Percentiles rank a stretch among this genome's conserved stretches.
phyloP scores from a whole-genome alignment of 2,888 invertebrate genomes.

The Drosophila nr. medialis region DNA sequence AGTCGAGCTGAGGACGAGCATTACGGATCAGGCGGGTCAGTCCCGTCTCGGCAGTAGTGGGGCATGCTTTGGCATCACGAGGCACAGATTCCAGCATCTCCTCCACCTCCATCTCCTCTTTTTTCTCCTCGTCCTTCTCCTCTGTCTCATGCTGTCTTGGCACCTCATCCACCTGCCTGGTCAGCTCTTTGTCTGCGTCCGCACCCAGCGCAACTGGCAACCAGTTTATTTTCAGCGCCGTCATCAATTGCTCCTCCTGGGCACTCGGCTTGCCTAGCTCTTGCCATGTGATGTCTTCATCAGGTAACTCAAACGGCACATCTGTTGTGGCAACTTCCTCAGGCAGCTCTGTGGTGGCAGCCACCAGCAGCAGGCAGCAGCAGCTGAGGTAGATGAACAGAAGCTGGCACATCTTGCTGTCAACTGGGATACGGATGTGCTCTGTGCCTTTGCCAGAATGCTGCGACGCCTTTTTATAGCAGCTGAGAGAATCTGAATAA shows the following conservation, averaged over 20 bases:
- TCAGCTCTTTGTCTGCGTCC: constrained; percentile 11
- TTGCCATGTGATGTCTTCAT: not conserved
- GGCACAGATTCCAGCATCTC: not conserved
- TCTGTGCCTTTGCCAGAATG: constrained; percentile 38
- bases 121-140: not conserved
- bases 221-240: constrained; percentile 55
- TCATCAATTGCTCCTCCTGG: constrained; percentile 29
- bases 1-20: constrained; percentile 63
- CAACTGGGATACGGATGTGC: constrained; percentile 7
- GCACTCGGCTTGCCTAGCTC: constrained; percentile 37
- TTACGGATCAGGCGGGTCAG: constrained; percentile 62
- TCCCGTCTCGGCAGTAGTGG: constrained; percentile 54
- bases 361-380: constrained; percentile 49
- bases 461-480: constrained; percentile 55
- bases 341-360: constrained; percentile 18
- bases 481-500: constrained; percentile 13
- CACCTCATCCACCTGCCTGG: constrained; percentile 7
- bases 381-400: constrained; percentile 27
- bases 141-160: not conserved
- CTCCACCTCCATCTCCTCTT: not conserved
- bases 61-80: constrained; percentile 54
- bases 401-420: constrained; percentile 51
- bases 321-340: constrained; percentile 13
- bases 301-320: constrained; percentile 15
- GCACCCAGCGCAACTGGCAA: constrained; percentile 38